phyloP scores from a whole-genome alignment of 2,888 invertebrate species.

The Abrostola tripartita region DNA sequence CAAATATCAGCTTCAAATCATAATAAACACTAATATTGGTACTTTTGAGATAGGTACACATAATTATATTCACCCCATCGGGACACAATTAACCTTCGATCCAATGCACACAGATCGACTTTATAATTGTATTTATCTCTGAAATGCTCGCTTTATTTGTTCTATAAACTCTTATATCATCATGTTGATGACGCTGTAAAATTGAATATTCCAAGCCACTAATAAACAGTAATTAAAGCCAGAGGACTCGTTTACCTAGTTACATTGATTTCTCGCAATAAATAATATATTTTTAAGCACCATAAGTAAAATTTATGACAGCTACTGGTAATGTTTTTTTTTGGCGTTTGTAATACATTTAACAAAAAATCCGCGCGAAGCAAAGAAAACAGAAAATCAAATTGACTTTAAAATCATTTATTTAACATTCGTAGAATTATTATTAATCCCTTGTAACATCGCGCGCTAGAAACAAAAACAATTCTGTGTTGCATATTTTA shows the following conservation, averaged over 20 bases:
- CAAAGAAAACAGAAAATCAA: slow-evolving; percentile 14
- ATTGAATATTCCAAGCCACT: neutral
- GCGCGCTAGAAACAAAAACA: slow-evolving; percentile 18
- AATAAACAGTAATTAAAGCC: neutral
- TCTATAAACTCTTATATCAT: neutral
- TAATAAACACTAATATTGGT: too few relatives aligned
- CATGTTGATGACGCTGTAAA: neutral
- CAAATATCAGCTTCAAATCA: neutral
- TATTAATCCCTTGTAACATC: slow-evolving; percentile 23
- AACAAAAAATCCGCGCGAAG: neutral
- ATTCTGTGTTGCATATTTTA: slow-evolving; percentile 27
- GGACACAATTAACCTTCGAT: neutral
- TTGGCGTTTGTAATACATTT: neutral
- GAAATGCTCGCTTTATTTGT: neutral
- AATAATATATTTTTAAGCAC: too few relatives aligned
- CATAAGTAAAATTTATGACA: too few relatives aligned
- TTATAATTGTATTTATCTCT: neutral
- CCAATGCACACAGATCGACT: neutral
- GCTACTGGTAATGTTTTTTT: too few relatives aligned
- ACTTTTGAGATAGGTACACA: too few relatives aligned
- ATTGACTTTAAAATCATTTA: slow-evolving; percentile 5
- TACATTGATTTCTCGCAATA: too few relatives aligned
- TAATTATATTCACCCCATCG: neutral
- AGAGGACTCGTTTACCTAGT: too few relatives aligned
- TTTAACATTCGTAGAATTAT: slow-evolving; percentile 13